Conservation (phyloP, 2,888 invertebrate species). For the Ischnura elegans region DNA sequence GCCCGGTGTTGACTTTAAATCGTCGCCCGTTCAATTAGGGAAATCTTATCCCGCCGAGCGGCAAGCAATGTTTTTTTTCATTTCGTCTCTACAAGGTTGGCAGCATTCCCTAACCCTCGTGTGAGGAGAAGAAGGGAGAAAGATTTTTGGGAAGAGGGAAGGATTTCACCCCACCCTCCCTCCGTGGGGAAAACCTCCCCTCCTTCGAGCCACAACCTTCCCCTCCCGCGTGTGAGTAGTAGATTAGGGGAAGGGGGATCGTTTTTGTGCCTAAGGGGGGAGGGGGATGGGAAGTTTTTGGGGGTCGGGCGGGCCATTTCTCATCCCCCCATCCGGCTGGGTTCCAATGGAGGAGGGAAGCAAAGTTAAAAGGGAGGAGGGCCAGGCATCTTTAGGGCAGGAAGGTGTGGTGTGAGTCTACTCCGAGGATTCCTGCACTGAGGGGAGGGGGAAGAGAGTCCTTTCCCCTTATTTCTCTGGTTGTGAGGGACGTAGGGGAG, state of each 20-base stretch:
- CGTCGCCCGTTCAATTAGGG: not conserved
- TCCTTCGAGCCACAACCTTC: not conserved
- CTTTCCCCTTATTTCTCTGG: not conserved
- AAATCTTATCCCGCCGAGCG: not conserved
- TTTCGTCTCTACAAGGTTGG: not conserved
- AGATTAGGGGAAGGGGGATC: not conserved
- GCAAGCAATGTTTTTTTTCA: not conserved
- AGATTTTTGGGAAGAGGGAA: not conserved
- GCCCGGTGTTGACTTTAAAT: too few relatives aligned
- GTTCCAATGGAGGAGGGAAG: not conserved
- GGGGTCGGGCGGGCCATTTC: not conserved
- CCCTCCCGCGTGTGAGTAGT: not conserved
- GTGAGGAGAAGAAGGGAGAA: not conserved
- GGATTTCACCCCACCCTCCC: not conserved
- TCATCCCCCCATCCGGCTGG: slow-evolving; percentile 19
- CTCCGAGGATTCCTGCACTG: not conserved
- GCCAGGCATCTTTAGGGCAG: not conserved
- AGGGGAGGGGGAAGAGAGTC: not conserved
- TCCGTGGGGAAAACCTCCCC: not conserved
- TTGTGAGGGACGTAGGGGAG: not conserved
- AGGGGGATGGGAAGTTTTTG: not conserved
- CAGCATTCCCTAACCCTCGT: not conserved
- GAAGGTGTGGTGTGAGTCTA: not conserved
- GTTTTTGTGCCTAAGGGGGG: not conserved
- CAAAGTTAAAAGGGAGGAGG: too few relatives aligned